Base-by-base conservation (phyloP, 2,113 vertebrate genomes). In the Mixornis gularis region DNA sequence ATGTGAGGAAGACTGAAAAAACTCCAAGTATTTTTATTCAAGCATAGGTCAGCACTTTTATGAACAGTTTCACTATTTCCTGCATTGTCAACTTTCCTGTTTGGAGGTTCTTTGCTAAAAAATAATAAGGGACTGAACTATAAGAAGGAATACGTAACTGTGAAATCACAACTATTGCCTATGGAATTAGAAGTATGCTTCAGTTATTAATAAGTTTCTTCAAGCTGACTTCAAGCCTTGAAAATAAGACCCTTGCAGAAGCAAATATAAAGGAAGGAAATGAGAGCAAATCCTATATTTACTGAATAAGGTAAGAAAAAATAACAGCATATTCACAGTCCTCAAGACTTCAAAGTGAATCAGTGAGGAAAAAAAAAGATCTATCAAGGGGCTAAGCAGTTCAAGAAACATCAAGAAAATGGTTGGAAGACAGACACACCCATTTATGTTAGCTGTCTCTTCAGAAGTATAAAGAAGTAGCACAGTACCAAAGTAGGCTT, bases 21-120 rank as follows among this genome's bases (percentile, higher is more conserved):
- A 38, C 4, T 2, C 19, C 19, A 46, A 64, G 25, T 26, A 55
- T 58, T 90, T 82, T 49, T 87, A 77, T 73, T 91, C 65, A 53
- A 46, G 87, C 71, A 40, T 18, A 82, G 1, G 6, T 85, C 81
- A 93, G 87, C 68, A 89, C 30, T 93, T 87, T 79, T 25, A 79
- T 9, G 58, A 89, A 51, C 34, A 92, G 74, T 85, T 94, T 93
- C 89, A 84, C 80, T 81, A 38, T 89, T 91, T 76, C 76, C 94
- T 94, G 68, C 58, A 29, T 5, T 36, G 51, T 68, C 43, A 46
- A 82, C 84, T 63, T 88, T 56, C 24, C 74, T 81, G n/a, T 46
- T 82, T 12, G 49, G 34, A 85, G 34, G 29, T 55, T 55, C 59
- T 66, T 46, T 10, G 15, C 55, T 69, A 62, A 79, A 87, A 87